These are phyloP conservation scores for Ornithoptera priamus DNA, from an alignment of 2,888 invertebrate species.

Conservation along the genomic window DNA sequence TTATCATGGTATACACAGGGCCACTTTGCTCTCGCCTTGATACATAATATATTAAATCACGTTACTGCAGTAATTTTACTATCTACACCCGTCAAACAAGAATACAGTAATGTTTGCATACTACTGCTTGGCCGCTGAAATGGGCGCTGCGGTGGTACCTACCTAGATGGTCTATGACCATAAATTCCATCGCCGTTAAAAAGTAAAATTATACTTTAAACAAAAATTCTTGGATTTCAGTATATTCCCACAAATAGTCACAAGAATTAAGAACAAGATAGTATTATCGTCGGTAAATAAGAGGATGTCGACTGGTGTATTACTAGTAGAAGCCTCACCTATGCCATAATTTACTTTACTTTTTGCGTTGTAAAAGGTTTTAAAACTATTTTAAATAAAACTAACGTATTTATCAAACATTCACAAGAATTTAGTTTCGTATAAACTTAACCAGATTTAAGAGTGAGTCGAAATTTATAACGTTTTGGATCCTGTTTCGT, in stretches of 20 bases:
- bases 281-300: neutral
- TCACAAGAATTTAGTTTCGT: neutral
- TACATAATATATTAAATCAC: too few relatives aligned
- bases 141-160: too few relatives aligned
- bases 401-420: neutral
- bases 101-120: too few relatives aligned
- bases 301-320: neutral
- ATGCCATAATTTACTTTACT: neutral
- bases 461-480: too few relatives aligned
- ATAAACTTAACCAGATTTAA: too few relatives aligned
- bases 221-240: neutral
- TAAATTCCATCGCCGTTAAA: neutral
- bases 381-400: neutral
- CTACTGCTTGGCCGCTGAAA: too few relatives aligned
- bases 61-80: too few relatives aligned
- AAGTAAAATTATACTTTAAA: neutral
- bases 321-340: constrained; percentile 1
- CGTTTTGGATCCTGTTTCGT: too few relatives aligned
- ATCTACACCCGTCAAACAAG: too few relatives aligned
- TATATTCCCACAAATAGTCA: neutral
- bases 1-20: too few relatives aligned
- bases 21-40: too few relatives aligned
- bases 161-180: too few relatives aligned
- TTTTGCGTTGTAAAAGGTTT: neutral
- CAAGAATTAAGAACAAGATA: neutral